Base-by-base conservation (phyloP, 2,888 invertebrate species). In the Trachelus iudaicus region DNA sequence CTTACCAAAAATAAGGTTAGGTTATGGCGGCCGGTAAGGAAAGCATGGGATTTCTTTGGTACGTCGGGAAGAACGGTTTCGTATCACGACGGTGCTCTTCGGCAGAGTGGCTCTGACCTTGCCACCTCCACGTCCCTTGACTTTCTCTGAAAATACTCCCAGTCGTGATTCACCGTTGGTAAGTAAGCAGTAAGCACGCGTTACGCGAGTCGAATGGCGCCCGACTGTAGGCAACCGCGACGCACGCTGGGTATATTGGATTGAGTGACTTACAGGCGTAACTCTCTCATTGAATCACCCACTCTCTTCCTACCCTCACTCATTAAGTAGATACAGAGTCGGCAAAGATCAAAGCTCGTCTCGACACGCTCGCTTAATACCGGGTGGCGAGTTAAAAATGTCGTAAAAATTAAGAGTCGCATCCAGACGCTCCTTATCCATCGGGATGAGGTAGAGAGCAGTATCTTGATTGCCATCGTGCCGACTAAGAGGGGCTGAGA, bases 371-470 rank as follows among this genome's bases (percentile, higher is more conserved):
- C 89, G 88, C 89, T 89, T 89, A 89, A 89, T 89, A 89, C 89
- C 89, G 89, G 88, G 89, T 89, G 89, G 89, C 89, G 88, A 89
- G 89, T 87, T 87, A 88, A 89, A 88, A 89, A 87, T 89, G 89
- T 89, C 88, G 89, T 89, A 88, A 89, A 89, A 88, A 89, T 74
- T 71, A 71, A 71, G 31, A 34, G 71, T 71, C 33, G 31, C 31
- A 56, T 56, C 56, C 9, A 56, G 56, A 56, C 23, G 23, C 56
- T 23, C 56, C 56, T 56, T 56, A 56, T 56, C 56, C 56, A 56
- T 23, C 9, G 23, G 23, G 56, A 56, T 23, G 56, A 56, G 56
- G 56, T 9, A 56, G 56, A 56, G 23, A 9, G 23, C 56, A 56
- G 56, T 56, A 23, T 56, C 56, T 9, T 23, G 23, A 56, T 56